These are phyloP conservation scores for Tanytarsus gracilentus DNA, from an alignment of 2,888 invertebrate species.

Conservation along the genomic window DNA sequence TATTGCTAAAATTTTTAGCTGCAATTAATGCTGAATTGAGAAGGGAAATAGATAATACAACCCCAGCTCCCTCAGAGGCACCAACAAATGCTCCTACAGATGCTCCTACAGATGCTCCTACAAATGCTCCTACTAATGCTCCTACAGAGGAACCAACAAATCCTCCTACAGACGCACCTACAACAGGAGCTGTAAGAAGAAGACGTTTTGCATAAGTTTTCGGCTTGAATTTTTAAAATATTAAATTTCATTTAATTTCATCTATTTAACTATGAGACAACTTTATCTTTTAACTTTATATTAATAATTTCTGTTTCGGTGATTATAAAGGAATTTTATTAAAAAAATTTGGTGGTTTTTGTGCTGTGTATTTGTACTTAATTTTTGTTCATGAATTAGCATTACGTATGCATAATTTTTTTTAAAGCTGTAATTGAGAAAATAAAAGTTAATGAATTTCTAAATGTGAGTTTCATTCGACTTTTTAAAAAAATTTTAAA, in stretches of 20 bases:
- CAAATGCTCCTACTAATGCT: constrained; percentile 14
- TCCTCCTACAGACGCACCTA: constrained; percentile 27
- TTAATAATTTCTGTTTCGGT: too few species aligned
- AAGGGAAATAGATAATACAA: constrained; percentile 32
- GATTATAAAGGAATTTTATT: too few species aligned
- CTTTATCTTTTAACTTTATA: too few species aligned
- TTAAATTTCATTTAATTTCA: neutral
- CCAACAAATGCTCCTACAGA: constrained; percentile 32
- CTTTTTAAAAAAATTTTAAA: too few species aligned
- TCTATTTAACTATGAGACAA: neutral
- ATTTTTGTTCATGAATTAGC: too few species aligned
- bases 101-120: constrained; percentile 28
- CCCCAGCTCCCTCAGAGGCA: constrained; percentile 33
- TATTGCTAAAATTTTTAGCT: constrained; percentile 1
- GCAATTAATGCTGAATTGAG: constrained; percentile 34
- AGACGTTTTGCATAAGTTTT: neutral
- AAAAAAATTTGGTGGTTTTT: too few species aligned
- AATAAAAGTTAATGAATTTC: too few species aligned
- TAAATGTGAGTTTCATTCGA: too few species aligned
- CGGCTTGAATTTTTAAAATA: neutral
- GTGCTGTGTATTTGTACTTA: too few species aligned
- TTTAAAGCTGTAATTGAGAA: too few species aligned
- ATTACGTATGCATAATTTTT: too few species aligned
- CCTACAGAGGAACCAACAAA: constrained; percentile 7
- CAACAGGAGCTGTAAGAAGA: neutral